phyloP scores from a whole-genome alignment of 2,797 vertebrate species.

The Pipistrellus nathusii region DNA sequence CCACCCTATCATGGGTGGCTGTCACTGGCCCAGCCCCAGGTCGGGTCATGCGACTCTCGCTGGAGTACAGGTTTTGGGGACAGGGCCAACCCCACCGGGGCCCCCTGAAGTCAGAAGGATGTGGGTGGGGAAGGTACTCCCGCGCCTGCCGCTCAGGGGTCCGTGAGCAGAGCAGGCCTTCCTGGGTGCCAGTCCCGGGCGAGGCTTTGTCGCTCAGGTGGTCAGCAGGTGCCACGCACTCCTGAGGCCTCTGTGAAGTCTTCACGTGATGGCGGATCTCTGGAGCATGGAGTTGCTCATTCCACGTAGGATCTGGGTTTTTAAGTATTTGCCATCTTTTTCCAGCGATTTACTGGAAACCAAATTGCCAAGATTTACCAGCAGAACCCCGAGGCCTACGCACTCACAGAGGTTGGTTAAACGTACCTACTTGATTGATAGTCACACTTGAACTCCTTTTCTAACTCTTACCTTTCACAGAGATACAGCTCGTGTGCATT shows the following conservation, averaged over 20 bases:
- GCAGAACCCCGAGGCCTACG: slow-evolving; percentile 88
- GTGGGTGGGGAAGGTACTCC: neutral
- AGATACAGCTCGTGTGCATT: neutral
- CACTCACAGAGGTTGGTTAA: slow-evolving; percentile 92
- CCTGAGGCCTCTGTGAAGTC: slow-evolving; percentile 72
- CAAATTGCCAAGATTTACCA: slow-evolving; percentile 95
- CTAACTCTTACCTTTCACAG: neutral
- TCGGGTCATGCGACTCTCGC: neutral
- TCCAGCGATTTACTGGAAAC: slow-evolving; percentile 97
- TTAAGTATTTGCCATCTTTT: slow-evolving; percentile 85
- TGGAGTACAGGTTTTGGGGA: neutral
- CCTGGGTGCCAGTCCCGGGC: too few species aligned
- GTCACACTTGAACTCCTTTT: slow-evolving; percentile 49
- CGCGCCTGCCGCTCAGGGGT: too few species aligned
- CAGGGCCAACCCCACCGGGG: neutral
- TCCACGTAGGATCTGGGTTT: slow-evolving; percentile 77
- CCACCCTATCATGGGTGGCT: neutral
- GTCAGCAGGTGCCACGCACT: slow-evolving; percentile 55
- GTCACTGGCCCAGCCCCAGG: neutral
- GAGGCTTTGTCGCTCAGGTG: neutral
- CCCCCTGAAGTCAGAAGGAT: neutral
- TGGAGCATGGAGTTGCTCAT: slow-evolving; percentile 79
- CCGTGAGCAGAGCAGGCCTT: too few species aligned
- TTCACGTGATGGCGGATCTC: slow-evolving; percentile 73
- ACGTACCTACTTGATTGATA: slow-evolving; percentile 62